Base-by-base conservation (phyloP, 2,797 vertebrate species). In the Glossophaga mutica region DNA sequence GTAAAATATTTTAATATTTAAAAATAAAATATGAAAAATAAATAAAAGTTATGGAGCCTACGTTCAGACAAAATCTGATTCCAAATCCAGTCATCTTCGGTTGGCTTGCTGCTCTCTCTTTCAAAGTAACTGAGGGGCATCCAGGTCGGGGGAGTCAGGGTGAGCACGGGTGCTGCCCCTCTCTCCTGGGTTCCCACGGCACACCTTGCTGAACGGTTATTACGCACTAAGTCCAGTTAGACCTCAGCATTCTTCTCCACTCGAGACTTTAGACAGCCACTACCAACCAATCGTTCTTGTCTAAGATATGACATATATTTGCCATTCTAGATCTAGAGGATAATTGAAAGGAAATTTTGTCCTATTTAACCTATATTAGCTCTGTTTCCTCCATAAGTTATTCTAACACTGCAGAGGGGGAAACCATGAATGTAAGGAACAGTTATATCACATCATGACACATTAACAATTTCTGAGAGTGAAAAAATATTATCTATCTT, bases 281-380 rank as follows among this genome's bases (percentile, higher is more conserved):
- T 65, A 24, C 0, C 9, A 55, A 50, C 12, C 24, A 46, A 57
- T 2, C 37, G 0, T 26, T 39, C 19, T 55, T 70, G 42, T 48
- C 26, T 55, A 68, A 34, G 22, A 16, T 70, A 42, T 29, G 71
- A 90, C 78, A 57, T 44, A 55, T 32, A 32, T 82, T 85, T 91
- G 22, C 1, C 59, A 65, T 73, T 84, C 50, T 5, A 57, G 2
- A 77, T 79, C n/a, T 85, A 32, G 42, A 92, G 8, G 46, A 26
- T 52, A 71, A 67, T 10, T 70, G 14, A 87, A 90, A 71, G 70
- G 92, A 84, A 84, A 42, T 48, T 71, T 77, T 70, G 7, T 85
- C n/a, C 18, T 71, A 1, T 62, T 95, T 76, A 79, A 48, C 55
- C 9, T 62, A n/a, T 59, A 52, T 42, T 39, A 50, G 48, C 7